Percentiles rank a stretch among this genome's conserved stretches.
Evolutionary conservation across 2,797 vertebrate species (phyloP).

Genomic region (Enteromius unitaeniatus): DNA sequence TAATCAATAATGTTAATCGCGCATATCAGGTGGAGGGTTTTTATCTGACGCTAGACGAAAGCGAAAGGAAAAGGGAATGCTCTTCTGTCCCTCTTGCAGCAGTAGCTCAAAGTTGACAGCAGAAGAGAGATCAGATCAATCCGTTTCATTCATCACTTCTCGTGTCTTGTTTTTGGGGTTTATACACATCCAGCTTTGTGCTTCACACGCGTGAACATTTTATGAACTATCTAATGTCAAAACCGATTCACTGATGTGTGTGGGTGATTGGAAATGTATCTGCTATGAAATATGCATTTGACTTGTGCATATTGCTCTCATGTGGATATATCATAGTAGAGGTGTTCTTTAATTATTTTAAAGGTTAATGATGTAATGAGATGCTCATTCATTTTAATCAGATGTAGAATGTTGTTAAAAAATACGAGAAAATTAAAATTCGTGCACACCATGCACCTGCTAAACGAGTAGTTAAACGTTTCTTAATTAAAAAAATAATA

Average conservation of each 20-base stretch:
- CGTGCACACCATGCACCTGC: not conserved
- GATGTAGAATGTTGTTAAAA: not conserved
- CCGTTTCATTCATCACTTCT: slow-evolving; percentile 26
- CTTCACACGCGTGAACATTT: not conserved
- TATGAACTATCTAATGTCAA: not conserved
- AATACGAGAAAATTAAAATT: not conserved
- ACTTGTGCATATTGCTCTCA: not conserved
- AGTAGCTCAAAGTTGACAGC: slow-evolving; percentile 76
- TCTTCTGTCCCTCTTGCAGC: slow-evolving; percentile 45
- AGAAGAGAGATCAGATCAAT: slow-evolving; percentile 41
- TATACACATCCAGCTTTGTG: not conserved
- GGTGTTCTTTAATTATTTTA: not conserved
- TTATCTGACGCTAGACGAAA: not conserved
- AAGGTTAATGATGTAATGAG: not conserved
- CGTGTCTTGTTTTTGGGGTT: not conserved
- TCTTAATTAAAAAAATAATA: not conserved
- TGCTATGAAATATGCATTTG: not conserved
- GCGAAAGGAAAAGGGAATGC: slow-evolving; percentile 21
- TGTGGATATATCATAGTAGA: not conserved
- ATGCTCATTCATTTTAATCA: not conserved
- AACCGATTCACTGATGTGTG: not conserved
- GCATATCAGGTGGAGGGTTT: not conserved
- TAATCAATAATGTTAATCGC: not conserved
- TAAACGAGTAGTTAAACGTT: not conserved
- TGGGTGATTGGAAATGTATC: not conserved